These are phyloP conservation scores for Physocephala rufipes DNA, from an alignment of 2,888 invertebrate genomes.

Conservation along the genomic window DNA sequence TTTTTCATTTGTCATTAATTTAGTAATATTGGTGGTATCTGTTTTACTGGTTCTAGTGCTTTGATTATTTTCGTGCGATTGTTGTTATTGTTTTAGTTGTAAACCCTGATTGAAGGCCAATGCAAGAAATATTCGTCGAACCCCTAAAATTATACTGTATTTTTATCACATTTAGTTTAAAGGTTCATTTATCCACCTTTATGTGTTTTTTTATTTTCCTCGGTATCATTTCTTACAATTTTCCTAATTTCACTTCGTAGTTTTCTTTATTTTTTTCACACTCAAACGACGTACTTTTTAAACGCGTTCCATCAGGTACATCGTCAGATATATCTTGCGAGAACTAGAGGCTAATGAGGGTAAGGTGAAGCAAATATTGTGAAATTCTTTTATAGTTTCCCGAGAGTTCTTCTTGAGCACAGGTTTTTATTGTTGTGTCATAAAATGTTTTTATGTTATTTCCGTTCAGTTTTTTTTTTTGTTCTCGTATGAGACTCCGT, in stretches of 20 bases:
- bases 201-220: no score
- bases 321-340: no score
- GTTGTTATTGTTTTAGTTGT: neutral
- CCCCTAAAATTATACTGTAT: no score
- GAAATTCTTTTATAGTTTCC: neutral
- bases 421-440: no score
- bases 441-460: no score
- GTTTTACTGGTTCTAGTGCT: slow-evolving; percentile 1
- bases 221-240: neutral
- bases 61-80: no score
- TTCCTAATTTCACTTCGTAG: neutral
- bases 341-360: neutral
- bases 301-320: no score
- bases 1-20: neutral
- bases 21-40: neutral
- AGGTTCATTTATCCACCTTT: neutral
- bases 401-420: neutral
- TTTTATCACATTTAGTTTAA: no score
- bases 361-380: neutral
- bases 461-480: neutral
- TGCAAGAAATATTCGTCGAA: neutral
- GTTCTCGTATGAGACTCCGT: neutral
- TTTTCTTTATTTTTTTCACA: neutral
- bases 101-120: no score
- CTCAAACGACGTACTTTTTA: neutral